A percentile compares a stretch with the other conserved stretches of the same genome.
Evolutionary conservation across 2,113 vertebrate species (phyloP).

Genomic region (Amphilophus citrinellus): DNA sequence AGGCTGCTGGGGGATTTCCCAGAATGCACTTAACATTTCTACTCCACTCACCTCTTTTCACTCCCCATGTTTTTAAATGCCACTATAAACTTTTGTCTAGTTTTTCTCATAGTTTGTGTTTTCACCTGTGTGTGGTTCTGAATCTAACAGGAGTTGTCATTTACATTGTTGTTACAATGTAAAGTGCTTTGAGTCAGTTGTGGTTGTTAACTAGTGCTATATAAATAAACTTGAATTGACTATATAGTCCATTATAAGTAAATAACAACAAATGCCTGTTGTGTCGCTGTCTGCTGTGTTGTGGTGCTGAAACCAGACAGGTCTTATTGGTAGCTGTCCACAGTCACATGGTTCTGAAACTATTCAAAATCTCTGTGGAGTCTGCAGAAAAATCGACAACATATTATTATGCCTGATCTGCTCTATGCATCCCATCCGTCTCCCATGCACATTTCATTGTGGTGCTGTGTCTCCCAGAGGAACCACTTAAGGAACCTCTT

Average conservation of each 20-base stretch:
- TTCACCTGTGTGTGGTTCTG: background rate
- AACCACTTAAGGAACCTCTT: background rate
- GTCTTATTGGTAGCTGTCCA: background rate
- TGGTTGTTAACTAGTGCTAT: background rate
- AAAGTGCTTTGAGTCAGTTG: background rate
- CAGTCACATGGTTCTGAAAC: slow-evolving; percentile 45
- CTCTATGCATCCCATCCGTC: background rate
- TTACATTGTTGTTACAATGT: background rate
- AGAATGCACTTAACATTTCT: background rate
- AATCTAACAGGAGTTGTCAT: background rate
- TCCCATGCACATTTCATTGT: background rate
- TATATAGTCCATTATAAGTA: no score
- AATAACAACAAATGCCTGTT: background rate
- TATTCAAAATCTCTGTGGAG: background rate
- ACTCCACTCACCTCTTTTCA: background rate
- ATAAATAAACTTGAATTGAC: background rate
- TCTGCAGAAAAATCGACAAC: background rate
- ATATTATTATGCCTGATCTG: background rate
- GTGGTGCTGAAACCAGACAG: slow-evolving; percentile 45
- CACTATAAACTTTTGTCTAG: background rate
- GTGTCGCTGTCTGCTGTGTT: background rate
- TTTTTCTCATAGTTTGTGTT: background rate
- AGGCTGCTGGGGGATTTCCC: background rate
- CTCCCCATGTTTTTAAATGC: background rate
- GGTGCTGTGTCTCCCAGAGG: background rate